A percentile compares a stretch with the other conserved stretches of the same genome.
These are phyloP conservation scores for Crossaster papposus DNA, from an alignment of 53 echinoderm and acorn worm genomes.

Conservation along the genomic window DNA sequence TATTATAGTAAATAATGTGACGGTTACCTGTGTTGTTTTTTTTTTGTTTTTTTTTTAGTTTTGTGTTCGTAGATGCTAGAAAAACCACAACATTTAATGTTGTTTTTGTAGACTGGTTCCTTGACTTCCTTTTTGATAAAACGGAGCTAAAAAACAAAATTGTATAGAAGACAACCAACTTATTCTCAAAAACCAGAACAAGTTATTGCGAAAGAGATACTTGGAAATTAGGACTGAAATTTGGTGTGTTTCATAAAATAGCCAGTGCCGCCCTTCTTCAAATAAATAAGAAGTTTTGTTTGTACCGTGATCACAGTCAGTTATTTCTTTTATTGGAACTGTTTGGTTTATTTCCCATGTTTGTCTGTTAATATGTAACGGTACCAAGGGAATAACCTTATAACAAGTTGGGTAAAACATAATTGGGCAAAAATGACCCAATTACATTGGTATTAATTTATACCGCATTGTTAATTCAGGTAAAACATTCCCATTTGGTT, in stretches of 20 bases:
- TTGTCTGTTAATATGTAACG: conserved; percentile 14
- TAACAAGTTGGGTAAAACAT: too few species aligned
- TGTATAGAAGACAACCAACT: not conserved
- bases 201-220: not conserved
- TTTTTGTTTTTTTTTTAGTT: too few species aligned
- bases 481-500: too few species aligned
- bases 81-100: too few species aligned
- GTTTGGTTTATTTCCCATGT: not conserved
- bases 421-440: too few species aligned
- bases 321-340: not conserved
- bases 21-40: too few species aligned
- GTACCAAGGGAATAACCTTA: conserved; percentile 28
- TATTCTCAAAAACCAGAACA: not conserved
- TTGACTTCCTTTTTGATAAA: not conserved
- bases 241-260: not conserved
- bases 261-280: not conserved
- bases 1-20: too few species aligned
- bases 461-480: too few species aligned
- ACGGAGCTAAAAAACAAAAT: not conserved
- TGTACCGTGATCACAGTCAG: not conserved
- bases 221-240: not conserved
- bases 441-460: too few species aligned
- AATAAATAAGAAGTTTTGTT: too few species aligned
- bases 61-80: too few species aligned
- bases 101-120: too few species aligned